Conservation (phyloP, 2,113 vertebrate species). For the Thymallus thymallus region DNA sequence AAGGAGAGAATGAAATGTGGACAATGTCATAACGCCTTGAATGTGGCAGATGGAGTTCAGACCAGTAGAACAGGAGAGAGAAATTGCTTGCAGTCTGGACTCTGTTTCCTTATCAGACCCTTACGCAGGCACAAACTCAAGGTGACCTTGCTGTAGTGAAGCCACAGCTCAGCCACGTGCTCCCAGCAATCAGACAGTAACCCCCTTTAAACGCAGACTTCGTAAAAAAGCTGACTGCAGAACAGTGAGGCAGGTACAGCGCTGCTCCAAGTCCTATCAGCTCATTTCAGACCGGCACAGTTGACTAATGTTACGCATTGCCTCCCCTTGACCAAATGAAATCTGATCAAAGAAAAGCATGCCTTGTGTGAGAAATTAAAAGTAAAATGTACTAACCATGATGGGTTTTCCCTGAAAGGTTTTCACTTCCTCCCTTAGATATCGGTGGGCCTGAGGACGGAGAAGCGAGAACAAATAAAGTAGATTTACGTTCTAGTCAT, state of each 20-base stretch:
- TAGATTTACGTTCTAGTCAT: too few relatives aligned
- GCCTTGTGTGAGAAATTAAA: neutral
- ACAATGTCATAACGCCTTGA: neutral
- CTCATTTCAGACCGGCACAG: neutral
- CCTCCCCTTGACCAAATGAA: neutral
- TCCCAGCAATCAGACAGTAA: neutral
- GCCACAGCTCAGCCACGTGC: neutral
- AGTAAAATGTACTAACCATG: slow-evolving; percentile 80
- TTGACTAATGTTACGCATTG: neutral
- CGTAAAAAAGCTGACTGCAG: neutral
- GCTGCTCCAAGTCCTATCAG: neutral
- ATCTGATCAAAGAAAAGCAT: neutral
- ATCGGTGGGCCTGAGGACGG: slow-evolving; percentile 86
- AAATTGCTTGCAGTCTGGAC: neutral
- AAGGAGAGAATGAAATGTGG: neutral
- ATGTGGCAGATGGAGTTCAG: neutral
- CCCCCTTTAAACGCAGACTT: too few relatives aligned
- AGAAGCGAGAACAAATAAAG: neutral
- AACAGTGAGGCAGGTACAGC: neutral
- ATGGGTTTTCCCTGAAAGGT: slow-evolving; percentile 98
- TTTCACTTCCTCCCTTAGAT: slow-evolving; percentile 98
- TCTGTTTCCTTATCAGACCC: slow-evolving; percentile 26
- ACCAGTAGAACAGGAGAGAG: neutral
- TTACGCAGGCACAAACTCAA: slow-evolving; percentile 25
- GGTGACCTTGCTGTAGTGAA: slow-evolving; percentile 20